Evolutionary conservation across 1,140 invertebrate species (phyloP), one percentile per base, ranked within the genome.

Genomic region (Theocolax elegans): DNA sequence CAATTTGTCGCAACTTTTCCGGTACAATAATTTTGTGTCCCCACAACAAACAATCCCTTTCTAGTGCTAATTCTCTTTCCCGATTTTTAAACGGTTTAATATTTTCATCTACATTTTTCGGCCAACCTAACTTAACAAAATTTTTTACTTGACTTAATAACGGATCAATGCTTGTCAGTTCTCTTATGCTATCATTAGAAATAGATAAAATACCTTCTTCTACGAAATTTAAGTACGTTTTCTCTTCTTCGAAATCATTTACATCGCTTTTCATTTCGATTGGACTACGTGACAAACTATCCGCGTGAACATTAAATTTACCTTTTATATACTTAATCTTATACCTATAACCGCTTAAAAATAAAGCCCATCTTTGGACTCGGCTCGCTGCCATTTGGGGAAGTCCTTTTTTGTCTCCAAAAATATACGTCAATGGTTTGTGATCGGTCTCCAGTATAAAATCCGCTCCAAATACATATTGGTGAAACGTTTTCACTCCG

Each of bases 1-100:
- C 29, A 0, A 12, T 44, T 8, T 56, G n/a, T 27, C 73, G 60
- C 21, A 72, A 74, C 13, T 23, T 48, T 23, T 13, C 40, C 3
- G 78, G 77, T 38, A 81, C 60, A 1, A 79, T 67, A 7, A 81
- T 66, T 23, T 74, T 51, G 66, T 79, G 75, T 2, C 77, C 77
- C 76, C 77, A 81, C 42, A 77, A 56, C 9, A 79, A 46, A 72
- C 72, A 72, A 38, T 71, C 74, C 7, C 75, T 64, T 60, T 77
- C 72, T 12, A 75, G 15, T 29, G 58, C 60, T 42, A 74, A 25
- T 25, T 53, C 69, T 9, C 31, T 46, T 25, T 53, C 15, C 15
- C 38, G 19, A 13, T 6, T 25, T 54, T 54, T 54, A n/a, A 9
- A 54, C 10, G 19, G 4, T 9, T 25, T 23, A 9, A 54, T 23